Base-by-base conservation (phyloP, 92 coral and sea anemone genomes). In the Pocillopora grandis region DNA sequence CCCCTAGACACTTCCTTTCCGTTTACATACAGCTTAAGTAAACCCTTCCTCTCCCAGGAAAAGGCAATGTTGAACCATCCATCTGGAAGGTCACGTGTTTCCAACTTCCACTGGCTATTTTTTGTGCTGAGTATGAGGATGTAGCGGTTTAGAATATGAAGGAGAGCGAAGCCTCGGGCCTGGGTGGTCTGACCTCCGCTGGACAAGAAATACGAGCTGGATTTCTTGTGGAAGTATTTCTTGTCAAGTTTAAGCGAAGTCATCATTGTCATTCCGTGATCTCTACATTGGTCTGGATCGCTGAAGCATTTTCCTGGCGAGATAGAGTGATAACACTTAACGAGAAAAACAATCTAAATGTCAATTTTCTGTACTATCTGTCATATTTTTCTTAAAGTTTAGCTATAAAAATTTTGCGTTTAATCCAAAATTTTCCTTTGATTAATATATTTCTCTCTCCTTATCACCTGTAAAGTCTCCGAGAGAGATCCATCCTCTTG, bases 111-210 rank as follows among this genome's bases (percentile, higher is more conserved):
- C 76, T 94, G 98, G 66, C 77, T 87, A 77, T 89, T 77, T 48
- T 89, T 84, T n/a, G 95, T 87, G 71, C 95, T 92, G 31, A 94
- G 86, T 72, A 92, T 89, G 27, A 94, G 65, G 83, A 94, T 92
- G 82, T 89, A 94, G 67, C 90, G 90, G 62, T 92, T 85, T 70
- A 72, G 85, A 23, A 92, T 75, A 84, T 90, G 93, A 20, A 94
- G 90, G 73, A 94, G 72, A 31, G 98, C 98, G 72, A 94, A 88
- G n/a, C 98, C 98, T 55, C 93, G 93, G 7, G 98, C 95, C 64
- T 87, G 86, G 55, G 98, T 94, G 12, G 98, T 91, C 72, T 94
- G 98, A 10, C 95, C 98, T 27, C 98, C 98, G 67, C 93, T 89
- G 60, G 98, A 94, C 76, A 94, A 14, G 87, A 94, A 81, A 23